A percentile compares a stretch with the other conserved stretches of the same genome.
phyloP scores from a whole-genome alignment of 2,797 vertebrate species.

The Dermochelys coriacea region DNA sequence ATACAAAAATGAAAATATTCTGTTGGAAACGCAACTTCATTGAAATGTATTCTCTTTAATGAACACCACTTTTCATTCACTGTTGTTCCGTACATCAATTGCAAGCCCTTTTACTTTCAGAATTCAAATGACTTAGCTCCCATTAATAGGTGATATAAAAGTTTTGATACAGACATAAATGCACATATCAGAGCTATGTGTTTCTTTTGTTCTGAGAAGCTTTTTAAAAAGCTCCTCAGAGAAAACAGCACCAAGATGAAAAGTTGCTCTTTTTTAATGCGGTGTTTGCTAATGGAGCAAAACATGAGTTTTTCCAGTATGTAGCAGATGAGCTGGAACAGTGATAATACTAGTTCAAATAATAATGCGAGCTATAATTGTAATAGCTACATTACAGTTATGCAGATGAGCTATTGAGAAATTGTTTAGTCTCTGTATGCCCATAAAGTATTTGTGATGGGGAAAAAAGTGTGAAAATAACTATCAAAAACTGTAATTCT shows the following conservation, averaged over 20 bases:
- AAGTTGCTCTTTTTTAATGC: constrained; percentile 48
- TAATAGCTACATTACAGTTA: neutral
- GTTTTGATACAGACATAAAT: constrained; percentile 55
- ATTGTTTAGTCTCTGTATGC: neutral
- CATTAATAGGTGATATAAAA: constrained; percentile 71
- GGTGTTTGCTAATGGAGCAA: constrained; percentile 56
- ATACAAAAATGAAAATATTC: neutral
- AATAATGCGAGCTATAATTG: neutral
- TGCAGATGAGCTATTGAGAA: neutral
- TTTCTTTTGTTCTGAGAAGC: constrained; percentile 63
- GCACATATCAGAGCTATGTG: constrained; percentile 59
- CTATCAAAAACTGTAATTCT: neutral
- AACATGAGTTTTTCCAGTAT: neutral
- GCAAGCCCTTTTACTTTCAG: constrained; percentile 48
- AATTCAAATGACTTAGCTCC: constrained; percentile 65
- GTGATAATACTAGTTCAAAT: neutral
- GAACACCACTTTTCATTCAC: constrained; percentile 29
- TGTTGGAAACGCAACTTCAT: neutral
- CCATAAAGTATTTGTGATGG: neutral
- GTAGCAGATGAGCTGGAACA: neutral
- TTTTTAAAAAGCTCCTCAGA: constrained; percentile 69
- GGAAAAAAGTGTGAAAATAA: neutral
- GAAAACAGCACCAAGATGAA: constrained; percentile 63
- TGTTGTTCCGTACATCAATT: constrained; percentile 56
- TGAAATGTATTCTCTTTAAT: constrained; percentile 54